Conservation (phyloP, 92 coral and sea anemone species). For the Palythoa heliodiscus region DNA sequence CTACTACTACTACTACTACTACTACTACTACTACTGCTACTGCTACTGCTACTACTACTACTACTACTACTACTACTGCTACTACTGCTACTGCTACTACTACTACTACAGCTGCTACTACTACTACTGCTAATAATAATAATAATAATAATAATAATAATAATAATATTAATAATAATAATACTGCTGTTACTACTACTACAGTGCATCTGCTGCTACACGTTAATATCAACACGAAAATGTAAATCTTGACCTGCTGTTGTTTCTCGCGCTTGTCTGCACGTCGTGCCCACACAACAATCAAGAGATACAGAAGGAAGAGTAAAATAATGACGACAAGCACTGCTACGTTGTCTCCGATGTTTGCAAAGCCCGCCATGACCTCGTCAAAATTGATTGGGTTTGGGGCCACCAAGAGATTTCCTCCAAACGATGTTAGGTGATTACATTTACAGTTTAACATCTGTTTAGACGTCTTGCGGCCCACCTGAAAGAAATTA, state of each 20-base stretch:
- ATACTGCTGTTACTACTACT: not conserved
- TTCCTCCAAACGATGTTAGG: constrained; percentile 88
- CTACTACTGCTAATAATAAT: not conserved
- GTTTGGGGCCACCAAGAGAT: constrained; percentile 81
- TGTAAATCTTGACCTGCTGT: constrained; percentile 41
- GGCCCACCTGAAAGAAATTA: constrained; percentile 2
- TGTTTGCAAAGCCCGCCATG: constrained; percentile 69
- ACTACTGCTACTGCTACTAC: not conserved
- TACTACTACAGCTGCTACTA: not conserved
- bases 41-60: not conserved
- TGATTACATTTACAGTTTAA: constrained; percentile 73
- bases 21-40: not conserved
- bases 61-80: not conserved
- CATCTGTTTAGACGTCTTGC: not conserved
- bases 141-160: not conserved
- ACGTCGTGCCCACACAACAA: constrained; percentile 79
- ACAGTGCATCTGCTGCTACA: not conserved
- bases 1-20: constrained; percentile 1
- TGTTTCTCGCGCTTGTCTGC: constrained; percentile 67
- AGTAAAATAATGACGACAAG: constrained; percentile 65
- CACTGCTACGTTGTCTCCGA: constrained; percentile 77
- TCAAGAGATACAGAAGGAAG: constrained; percentile 62
- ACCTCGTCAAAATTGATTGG: constrained; percentile 85
- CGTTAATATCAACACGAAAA: not conserved
- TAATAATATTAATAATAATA: not conserved